Conservation (phyloP, 2,797 vertebrate genomes). For the Botia almorhae region DNA sequence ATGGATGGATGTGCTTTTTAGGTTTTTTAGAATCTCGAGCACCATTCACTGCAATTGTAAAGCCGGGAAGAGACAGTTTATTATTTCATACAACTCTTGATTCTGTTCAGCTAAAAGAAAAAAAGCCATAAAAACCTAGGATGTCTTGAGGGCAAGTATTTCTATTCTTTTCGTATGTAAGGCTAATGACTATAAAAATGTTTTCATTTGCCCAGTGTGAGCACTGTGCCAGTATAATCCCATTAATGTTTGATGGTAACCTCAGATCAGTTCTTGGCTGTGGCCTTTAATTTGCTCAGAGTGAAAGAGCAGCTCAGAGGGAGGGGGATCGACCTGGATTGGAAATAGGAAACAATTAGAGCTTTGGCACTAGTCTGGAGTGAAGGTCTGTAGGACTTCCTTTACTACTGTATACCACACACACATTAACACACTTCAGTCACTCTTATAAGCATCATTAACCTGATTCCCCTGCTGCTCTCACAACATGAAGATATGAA, state of each 20-base stretch:
- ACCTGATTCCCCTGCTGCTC: constrained; percentile 7
- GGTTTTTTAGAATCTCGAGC: no score
- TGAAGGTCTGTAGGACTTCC: constrained; percentile 32
- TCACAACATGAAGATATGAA: neutral
- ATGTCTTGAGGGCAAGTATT: no score
- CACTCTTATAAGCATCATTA: constrained; percentile 18
- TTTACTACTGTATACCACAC: constrained; percentile 1
- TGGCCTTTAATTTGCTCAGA: constrained; percentile 60
- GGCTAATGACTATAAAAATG: constrained; percentile 14
- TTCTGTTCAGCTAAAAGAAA: no score
- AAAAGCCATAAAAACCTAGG: no score
- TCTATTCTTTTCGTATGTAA: neutral
- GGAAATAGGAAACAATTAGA: constrained; percentile 60
- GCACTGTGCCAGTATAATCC: constrained; percentile 19
- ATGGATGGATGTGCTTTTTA: no score
- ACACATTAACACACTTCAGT: neutral
- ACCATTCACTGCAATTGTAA: no score
- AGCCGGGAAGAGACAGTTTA: no score
- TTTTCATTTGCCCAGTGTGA: constrained; percentile 15
- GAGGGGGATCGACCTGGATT: constrained; percentile 39
- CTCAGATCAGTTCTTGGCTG: constrained; percentile 37
- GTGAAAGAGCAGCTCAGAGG: constrained; percentile 56
- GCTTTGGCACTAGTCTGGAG: constrained; percentile 3
- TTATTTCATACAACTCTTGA: no score
- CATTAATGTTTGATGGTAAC: constrained; percentile 45